Percentiles rank a stretch among this genome's conserved stretches.
These are phyloP conservation scores for Calosoma granatense DNA, from an alignment of 1,140 invertebrate genomes.

Conservation along the genomic window DNA sequence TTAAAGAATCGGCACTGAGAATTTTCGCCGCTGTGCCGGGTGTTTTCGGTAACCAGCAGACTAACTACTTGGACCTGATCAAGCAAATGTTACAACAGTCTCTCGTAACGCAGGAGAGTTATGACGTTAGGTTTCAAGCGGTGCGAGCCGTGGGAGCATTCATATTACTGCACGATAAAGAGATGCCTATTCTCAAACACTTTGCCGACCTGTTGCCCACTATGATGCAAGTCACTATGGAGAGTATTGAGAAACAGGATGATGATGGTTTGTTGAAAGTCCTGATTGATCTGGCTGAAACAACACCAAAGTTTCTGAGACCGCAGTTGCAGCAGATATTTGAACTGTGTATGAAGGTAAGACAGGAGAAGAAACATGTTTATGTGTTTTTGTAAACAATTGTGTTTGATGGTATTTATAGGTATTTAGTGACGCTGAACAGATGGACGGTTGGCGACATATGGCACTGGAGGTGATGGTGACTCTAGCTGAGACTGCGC, in stretches of 20 bases:
- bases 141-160: slow-evolving; percentile 82
- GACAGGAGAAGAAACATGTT: neutral
- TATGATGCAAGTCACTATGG: slow-evolving; percentile 56
- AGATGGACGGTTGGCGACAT: slow-evolving; percentile 80
- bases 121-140: slow-evolving; percentile 68
- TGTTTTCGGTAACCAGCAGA: slow-evolving; percentile 93
- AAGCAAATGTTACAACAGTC: slow-evolving; percentile 87
- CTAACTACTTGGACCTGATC: slow-evolving; percentile 83
- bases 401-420: slow-evolving; percentile 20
- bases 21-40: slow-evolving; percentile 94
- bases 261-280: slow-evolving; percentile 86
- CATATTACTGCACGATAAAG: slow-evolving; percentile 82
- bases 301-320: slow-evolving; percentile 84
- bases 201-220: slow-evolving; percentile 75
- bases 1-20: slow-evolving; percentile 89
- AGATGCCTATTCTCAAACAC: slow-evolving; percentile 74
- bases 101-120: slow-evolving; percentile 56
- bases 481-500: slow-evolving; percentile 87
- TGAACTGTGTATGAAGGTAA: slow-evolving; percentile 77
- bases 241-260: slow-evolving; percentile 71
- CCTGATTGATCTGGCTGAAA: slow-evolving; percentile 88
- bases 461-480: slow-evolving; percentile 89
- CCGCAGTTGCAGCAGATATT: slow-evolving; percentile 80
- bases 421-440: slow-evolving; percentile 59
- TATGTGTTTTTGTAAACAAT: slow-evolving; percentile 3